These are phyloP conservation scores for Phaonia tiefii DNA, from an alignment of 2,888 invertebrate species.

Conservation along the genomic window DNA sequence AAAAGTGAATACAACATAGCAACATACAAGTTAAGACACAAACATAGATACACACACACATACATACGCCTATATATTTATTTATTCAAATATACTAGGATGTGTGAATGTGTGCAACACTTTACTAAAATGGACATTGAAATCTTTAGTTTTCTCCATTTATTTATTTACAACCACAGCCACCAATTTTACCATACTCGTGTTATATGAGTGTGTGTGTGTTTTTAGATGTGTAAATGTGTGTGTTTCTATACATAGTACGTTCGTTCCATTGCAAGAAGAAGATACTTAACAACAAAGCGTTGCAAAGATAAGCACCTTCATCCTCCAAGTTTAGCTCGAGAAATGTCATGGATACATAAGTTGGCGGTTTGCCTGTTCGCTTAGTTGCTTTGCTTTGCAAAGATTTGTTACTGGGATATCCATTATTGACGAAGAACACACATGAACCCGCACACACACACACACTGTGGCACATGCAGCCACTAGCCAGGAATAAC, in stretches of 20 bases:
- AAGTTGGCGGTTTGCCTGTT: slow-evolving; percentile 4
- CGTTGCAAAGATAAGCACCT: slow-evolving; percentile 47
- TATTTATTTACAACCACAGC: not conserved
- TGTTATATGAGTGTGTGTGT: too few species aligned
- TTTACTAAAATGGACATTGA: not conserved
- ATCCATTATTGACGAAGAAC: slow-evolving; percentile 59
- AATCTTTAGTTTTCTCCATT: not conserved
- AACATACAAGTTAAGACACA: too few species aligned
- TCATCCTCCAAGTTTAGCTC: slow-evolving; percentile 25
- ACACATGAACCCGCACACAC: slow-evolving; percentile 22
- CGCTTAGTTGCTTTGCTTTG: slow-evolving; percentile 70
- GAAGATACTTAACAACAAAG: slow-evolving; percentile 40
- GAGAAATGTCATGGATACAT: slow-evolving; percentile 72
- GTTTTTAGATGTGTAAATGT: slow-evolving; percentile 7
- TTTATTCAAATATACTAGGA: too few species aligned
- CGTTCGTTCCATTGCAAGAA: slow-evolving; percentile 34
- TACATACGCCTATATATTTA: too few species aligned
- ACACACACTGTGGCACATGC: slow-evolving; percentile 35
- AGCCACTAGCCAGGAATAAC: slow-evolving; percentile 47
- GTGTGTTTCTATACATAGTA: not conserved
- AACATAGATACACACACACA: too few species aligned
- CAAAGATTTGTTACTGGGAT: slow-evolving; percentile 73
- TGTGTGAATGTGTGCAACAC: too few species aligned
- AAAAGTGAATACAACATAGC: too few species aligned
- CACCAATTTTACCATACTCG: not conserved